Percentiles rank a stretch among this genome's conserved stretches.
These are phyloP conservation scores for Yponomeuta cagnagella DNA, from an alignment of 2,888 invertebrate genomes.

Conservation along the genomic window DNA sequence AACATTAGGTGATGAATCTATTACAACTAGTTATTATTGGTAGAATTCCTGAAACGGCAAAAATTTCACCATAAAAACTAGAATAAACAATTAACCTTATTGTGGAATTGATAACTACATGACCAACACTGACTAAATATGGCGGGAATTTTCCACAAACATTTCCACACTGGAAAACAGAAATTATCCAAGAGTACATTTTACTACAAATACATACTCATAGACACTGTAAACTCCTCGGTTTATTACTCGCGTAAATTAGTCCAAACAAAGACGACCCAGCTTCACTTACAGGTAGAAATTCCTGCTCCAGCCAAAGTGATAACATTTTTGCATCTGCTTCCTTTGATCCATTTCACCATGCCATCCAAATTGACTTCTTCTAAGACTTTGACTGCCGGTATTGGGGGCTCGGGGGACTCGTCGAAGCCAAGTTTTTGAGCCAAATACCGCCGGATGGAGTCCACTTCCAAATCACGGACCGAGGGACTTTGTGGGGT, in stretches of 20 bases:
- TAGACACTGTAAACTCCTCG: background rate
- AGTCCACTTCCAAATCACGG: conserved; percentile 76
- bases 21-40: background rate
- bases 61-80: background rate
- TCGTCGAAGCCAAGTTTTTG: conserved; percentile 78
- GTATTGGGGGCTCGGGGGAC: conserved; percentile 45
- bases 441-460: conserved; percentile 78
- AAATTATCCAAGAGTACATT: background rate
- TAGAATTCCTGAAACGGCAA: background rate
- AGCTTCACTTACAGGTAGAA: conserved; percentile 88
- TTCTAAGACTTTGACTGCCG: conserved; percentile 73
- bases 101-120: background rate
- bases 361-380: conserved; percentile 85
- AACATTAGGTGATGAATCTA: too few relatives aligned
- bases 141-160: conserved; percentile 2
- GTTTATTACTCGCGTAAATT: background rate
- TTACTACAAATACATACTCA: background rate
- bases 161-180: background rate
- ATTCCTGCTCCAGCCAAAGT: conserved; percentile 98
- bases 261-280: background rate
- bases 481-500: conserved; percentile 52
- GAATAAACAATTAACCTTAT: background rate
- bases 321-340: conserved; percentile 88
- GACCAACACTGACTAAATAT: background rate
- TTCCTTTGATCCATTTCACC: conserved; percentile 84